Base-by-base conservation (phyloP, 2,888 invertebrate species). In the Vesta saturnalis region DNA sequence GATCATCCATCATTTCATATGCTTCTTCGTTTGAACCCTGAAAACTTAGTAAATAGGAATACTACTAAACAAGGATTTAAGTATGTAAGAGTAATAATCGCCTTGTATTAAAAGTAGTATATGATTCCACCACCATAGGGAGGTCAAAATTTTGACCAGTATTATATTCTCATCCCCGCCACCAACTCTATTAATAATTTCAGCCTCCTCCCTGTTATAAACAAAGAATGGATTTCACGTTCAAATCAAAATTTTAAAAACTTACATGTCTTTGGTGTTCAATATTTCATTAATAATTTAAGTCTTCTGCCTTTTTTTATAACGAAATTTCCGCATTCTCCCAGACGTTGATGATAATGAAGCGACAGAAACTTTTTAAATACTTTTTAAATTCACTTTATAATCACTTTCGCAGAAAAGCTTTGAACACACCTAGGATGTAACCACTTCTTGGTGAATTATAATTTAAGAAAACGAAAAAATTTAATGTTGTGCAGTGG, bases 381-480 rank as follows among this genome's bases (percentile, higher is more conserved):
- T 43, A 43, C 10, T 10, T 43, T 43, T 43, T 43, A 43, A 43
- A n/a, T 43, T 43, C 43, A 43, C 43, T 43, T 43, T 43, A 43
- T 43, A 43, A 43, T 43, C 43, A 43, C 43, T 43, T 43, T 43
- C 43, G n/a, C 14, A 14, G n/a, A 43, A 43, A 43, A n/a, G n/a
- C n/a, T n/a, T n/a, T n/a, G n/a, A n/a, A n/a, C n/a, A n/a, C n/a
- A n/a, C n/a, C n/a, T n/a, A n/a, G n/a, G n/a, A n/a, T n/a, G n/a
- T n/a, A n/a, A n/a, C n/a, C n/a, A n/a, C n/a, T n/a, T n/a, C n/a
- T n/a, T n/a, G n/a, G n/a, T n/a, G n/a, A n/a, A n/a, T n/a, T n/a
- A n/a, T n/a, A n/a, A n/a, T n/a, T n/a, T n/a, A n/a, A n/a, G n/a
- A n/a, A n/a, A n/a, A n/a, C n/a, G n/a, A n/a, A n/a, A n/a, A n/a